Conservation (phyloP, 1,140 invertebrate species). For the Theocolax elegans region DNA sequence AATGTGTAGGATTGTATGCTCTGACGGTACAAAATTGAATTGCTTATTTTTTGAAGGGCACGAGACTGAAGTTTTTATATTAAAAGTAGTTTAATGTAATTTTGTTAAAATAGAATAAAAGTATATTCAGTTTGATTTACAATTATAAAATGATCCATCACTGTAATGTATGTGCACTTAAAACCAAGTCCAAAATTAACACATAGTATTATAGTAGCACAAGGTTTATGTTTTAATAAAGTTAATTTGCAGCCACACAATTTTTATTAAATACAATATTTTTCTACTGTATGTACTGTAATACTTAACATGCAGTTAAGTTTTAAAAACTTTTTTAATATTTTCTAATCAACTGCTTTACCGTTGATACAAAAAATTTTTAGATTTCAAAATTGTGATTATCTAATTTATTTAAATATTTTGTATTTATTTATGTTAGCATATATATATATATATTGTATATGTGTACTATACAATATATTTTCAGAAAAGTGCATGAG, state of each 20-base stretch:
- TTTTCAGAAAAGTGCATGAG: constrained; percentile 36
- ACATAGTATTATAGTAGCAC: constrained; percentile 14
- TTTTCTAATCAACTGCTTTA: not conserved
- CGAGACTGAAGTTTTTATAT: constrained; percentile 62
- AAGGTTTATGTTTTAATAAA: constrained; percentile 6
- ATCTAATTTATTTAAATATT: constrained; percentile 1
- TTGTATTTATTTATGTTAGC: constrained; percentile 7
- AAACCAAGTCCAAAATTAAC: constrained; percentile 32
- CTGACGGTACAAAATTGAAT: constrained; percentile 56
- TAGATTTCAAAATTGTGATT: too few relatives aligned
- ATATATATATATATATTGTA: constrained; percentile 24
- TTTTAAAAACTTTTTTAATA: not conserved
- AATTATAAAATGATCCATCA: constrained; percentile 18
- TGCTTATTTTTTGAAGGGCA: constrained; percentile 68
- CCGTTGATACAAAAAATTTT: not conserved
- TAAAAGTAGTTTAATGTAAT: constrained; percentile 35
- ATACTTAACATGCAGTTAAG: not conserved
- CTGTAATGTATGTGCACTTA: constrained; percentile 36
- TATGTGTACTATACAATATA: constrained; percentile 29
- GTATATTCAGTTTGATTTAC: constrained; percentile 8
- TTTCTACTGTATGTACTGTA: not conserved
- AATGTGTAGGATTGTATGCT: constrained; percentile 62
- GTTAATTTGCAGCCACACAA: constrained; percentile 16
- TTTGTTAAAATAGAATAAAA: constrained; percentile 18
- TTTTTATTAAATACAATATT: constrained; percentile 8